Base-by-base conservation (phyloP, 2,797 vertebrate species). In the Gambusia yucatana region DNA sequence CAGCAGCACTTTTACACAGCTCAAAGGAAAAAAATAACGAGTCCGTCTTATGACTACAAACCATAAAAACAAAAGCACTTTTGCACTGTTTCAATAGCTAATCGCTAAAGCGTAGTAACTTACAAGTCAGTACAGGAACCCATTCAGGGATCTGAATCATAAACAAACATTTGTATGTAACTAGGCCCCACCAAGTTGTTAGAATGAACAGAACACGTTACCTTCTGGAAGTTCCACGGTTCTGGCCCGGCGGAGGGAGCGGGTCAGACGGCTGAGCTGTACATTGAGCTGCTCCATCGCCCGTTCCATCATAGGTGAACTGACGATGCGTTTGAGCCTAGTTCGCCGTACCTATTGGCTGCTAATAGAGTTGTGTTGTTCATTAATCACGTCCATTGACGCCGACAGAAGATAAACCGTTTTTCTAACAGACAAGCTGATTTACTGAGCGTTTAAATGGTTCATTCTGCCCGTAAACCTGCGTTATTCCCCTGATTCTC, bases 151-250 rank as follows among this genome's bases (percentile, higher is more conserved):
- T 33, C 61, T 63, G 14, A 1, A 7, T 63, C 30, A 36, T 7
- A 36, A 36, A 20, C 14, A 63, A 14, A 30, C 16, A 20, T 17
- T 16, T 1, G 28, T 61, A 1, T 61, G 28, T 61, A 61, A 61
- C 59, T 30, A 14, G 13, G 59, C 30, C 28, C 59, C 28, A 33
- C 59, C 14, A 33, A 2, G n/a, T 25, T 36, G 48, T 10, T 50
- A 4, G 9, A 25, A 11, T 63, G 11, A 41, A 7, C 6, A 30
- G 4, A 33, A 13, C 10, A 28, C 17, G 30, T 77, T 93, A 98
- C 98, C 98, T 86, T 99, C 98, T 0, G 98, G 98, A 55, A 99
- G 96, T 91, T 99, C 98, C 88, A 99, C 97, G 14, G 98, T 99
- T 90, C 98, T 97, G 73, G 98, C 98, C 79, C 98, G 96, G 86